A percentile compares a stretch with the other conserved stretches of the same genome.
These are phyloP conservation scores for Malacoraja senta DNA, from an alignment of 2,797 vertebrate genomes.

Conservation along the genomic window DNA sequence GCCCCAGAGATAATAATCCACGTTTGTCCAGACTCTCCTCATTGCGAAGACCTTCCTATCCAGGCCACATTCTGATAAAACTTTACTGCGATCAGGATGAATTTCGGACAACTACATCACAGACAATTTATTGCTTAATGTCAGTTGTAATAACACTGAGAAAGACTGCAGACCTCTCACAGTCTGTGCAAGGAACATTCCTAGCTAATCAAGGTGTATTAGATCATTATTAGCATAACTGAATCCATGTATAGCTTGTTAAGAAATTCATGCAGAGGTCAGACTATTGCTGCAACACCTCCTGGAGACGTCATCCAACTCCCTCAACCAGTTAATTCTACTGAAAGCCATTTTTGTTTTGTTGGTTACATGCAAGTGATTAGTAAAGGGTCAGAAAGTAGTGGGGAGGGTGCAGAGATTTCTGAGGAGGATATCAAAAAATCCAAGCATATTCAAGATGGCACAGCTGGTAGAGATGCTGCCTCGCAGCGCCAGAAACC, in stretches of 20 bases:
- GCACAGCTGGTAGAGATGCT: no score
- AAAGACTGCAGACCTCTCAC: neutral
- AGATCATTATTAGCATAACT: no score
- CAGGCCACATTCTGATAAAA: no score
- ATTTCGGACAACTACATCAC: neutral
- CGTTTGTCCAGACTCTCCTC: no score
- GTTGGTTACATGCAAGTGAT: neutral
- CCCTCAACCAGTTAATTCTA: no score
- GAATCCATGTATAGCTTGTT: neutral
- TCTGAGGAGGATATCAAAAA: no score
- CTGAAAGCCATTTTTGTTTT: neutral
- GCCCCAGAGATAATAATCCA: no score
- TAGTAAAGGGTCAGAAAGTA: neutral
- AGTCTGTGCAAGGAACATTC: neutral
- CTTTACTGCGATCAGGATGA: neutral
- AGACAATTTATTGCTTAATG: neutral
- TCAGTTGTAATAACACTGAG: neutral
- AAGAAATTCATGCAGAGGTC: neutral
- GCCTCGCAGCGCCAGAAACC: no score
- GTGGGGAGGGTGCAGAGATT: no score
- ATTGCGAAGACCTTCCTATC: no score
- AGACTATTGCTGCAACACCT: neutral
- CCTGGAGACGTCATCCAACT: neutral
- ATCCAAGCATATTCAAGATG: no score
- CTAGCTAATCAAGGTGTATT: neutral